Evolutionary conservation across 1,140 invertebrate genomes (phyloP), one percentile per base, ranked within the genome.

Genomic region (Sweltsa coloradensis): DNA sequence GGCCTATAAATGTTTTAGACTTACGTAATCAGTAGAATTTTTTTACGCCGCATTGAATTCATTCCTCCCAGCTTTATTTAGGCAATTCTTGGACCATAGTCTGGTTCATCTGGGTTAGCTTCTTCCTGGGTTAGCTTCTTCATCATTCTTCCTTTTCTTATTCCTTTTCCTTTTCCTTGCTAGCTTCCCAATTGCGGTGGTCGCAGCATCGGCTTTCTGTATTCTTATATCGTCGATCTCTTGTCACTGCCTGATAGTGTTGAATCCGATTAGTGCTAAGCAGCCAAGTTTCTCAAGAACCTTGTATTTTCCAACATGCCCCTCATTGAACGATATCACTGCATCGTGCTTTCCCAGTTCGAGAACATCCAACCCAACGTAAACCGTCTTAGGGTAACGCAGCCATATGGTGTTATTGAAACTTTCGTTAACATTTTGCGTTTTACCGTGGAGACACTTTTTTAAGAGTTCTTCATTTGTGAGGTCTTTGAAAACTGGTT

Each of bases 381-480:
- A 54, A 3, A 43, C 39, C 16, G 45, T 51, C 49, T 54, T 54
- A 2, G 53, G 53, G 22, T 49, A 19, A 11, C 47, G 3, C 11
- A 23, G 18, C 53, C 51, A 54, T 34, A 54, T 39, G 9, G 52
- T 18, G 26, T 40, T 21, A 27, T 54, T 54, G 40, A 41, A n/a
- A n/a, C n/a, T n/a, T n/a, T 52, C 53, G 18, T 52, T 51, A 23
- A 31, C 13, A 47, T 52, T 52, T 24, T 54, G 25, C n/a, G 36
- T 41, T 36, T 45, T 47, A 9, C 48, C 48, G n/a, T 36, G 22
- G 14, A 50, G 21, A 50, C 48, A 50, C 19, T 36, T 50, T 14
- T 19, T 41, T 37, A 50, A 26, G 19, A 50, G 16, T 19, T 50
- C 21, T 14, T 41, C 29, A n/a, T 34, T 34, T 14, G 48, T 31